Base-by-base conservation (phyloP, 2,888 invertebrate genomes). In the Ormyrus thymus region DNA sequence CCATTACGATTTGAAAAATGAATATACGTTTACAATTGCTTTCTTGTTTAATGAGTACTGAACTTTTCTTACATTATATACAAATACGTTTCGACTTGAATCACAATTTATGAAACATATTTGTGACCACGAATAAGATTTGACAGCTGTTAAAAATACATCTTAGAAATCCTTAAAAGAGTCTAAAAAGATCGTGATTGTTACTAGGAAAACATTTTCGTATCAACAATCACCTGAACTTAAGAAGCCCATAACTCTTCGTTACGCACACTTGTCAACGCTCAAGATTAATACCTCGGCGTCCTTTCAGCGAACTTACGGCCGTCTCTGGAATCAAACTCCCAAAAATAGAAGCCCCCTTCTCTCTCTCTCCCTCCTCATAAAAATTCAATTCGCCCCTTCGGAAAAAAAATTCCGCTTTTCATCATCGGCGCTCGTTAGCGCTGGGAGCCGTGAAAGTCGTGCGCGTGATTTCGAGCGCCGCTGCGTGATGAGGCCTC, bases 401-500 rank as follows among this genome's bases (percentile, higher is more conserved):
- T 53, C 55, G 45, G 50, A 56, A 71, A 75, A 75, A 62, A 61
- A 75, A 50, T 61, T 8, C 10, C 7, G 29, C 70, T 70, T 75
- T 64, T 71, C 68, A 61, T 71, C 74, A 56, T 15, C 13, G 55
- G 15, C 55, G 43, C 73, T 73, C 72, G 69, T 76, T 76, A 73
- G 76, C 59, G 9, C 13, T 29, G 29, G 43, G 9, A 43, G 43
- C 11, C 58, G 65, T 53, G 62, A 72, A 59, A 59, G 58, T 69
- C 45, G 69, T 29, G 83, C 50, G 10, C 86, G 85, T 85, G 87
- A 87, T 87, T 87, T 84, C 84, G 83, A 81, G 83, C 82, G 82
- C 55, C 53, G 81, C 84, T 84, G 85, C 85, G 85, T 86, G 86
- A 87, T 86, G 86, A 87, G 85, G 82, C 86, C 82, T 84, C 85